These are phyloP conservation scores for Actinostola sp. DNA, from an alignment of 92 coral and sea anemone genomes.

Conservation along the genomic window DNA sequence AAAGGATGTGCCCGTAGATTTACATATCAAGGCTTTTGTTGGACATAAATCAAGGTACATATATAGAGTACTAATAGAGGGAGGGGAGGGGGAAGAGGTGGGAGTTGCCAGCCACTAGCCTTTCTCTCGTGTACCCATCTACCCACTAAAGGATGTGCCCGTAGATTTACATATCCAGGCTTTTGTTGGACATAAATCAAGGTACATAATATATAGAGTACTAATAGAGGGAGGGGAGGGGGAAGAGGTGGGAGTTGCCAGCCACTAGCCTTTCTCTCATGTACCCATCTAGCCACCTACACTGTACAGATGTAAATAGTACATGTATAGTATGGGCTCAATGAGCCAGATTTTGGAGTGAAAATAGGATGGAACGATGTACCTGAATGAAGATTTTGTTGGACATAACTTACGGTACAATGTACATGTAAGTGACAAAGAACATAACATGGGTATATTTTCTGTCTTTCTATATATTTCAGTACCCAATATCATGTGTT, in stretches of 20 bases:
- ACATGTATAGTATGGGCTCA: too few relatives aligned
- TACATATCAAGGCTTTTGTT: constrained; percentile 98
- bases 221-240: not conserved
- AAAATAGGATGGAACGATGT: too few relatives aligned
- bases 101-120: too few relatives aligned
- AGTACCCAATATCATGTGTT: constrained; percentile 95
- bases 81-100: not conserved
- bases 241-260: not conserved
- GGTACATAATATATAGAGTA: constrained; percentile 60
- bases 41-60: constrained; percentile 94
- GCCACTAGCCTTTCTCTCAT: too few relatives aligned
- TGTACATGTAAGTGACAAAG: not conserved
- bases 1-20: constrained; percentile 88
- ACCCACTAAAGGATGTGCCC: constrained; percentile 91
- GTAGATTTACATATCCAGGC: constrained; percentile 99
- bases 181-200: constrained; percentile 91
- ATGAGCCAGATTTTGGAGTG: too few relatives aligned
- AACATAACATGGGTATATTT: not conserved
- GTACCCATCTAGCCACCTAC: too few relatives aligned
- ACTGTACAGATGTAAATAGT: too few relatives aligned
- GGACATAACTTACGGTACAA: too few relatives aligned
- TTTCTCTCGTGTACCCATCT: too few relatives aligned
- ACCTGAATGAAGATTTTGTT: too few relatives aligned
- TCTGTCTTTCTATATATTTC: constrained; percentile 13
- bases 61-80: not conserved